Evolutionary conservation across 2,888 invertebrate genomes (phyloP).

Genomic region (Drosophila meridionalis): DNA sequence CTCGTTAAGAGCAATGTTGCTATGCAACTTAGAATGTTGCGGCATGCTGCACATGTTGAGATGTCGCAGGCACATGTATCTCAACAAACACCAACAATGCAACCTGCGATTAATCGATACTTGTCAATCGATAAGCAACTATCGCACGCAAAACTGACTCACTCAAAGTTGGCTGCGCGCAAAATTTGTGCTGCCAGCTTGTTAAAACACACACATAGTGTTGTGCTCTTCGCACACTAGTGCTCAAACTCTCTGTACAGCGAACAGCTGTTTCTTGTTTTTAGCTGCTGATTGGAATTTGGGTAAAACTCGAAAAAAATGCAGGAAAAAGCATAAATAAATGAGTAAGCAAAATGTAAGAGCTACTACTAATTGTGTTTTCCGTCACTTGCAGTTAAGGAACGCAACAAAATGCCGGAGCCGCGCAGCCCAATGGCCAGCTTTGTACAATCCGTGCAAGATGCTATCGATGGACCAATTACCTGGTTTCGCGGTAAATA

Average conservation of each 20-base stretch:
- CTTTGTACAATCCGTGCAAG: constrained; percentile 87
- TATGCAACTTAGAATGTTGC: constrained; percentile 12
- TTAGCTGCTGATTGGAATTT: constrained; percentile 48
- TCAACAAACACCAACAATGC: not conserved
- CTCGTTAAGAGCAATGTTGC: constrained; percentile 26
- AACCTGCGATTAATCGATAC: constrained; percentile 12
- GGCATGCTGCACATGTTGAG: constrained; percentile 22
- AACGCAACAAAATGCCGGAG: constrained; percentile 78
- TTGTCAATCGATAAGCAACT: not conserved
- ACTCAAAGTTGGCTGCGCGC: constrained; percentile 33
- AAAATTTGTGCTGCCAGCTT: constrained; percentile 29
- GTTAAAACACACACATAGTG: constrained; percentile 4
- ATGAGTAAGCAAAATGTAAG: not conserved
- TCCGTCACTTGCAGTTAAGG: constrained; percentile 36
- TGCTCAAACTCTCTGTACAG: constrained; percentile 19
- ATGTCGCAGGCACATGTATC: constrained; percentile 34
- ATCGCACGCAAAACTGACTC: constrained; percentile 21
- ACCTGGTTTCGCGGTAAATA: constrained; percentile 90
- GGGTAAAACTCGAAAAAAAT: constrained; percentile 39
- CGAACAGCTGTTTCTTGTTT: constrained; percentile 60
- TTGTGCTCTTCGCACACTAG: constrained; percentile 21
- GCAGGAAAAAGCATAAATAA: not conserved
- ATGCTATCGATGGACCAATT: constrained; percentile 89
- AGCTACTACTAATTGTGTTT: not conserved
- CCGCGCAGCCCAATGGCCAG: constrained; percentile 83